Evolutionary conservation across 2,113 vertebrate species (phyloP).

Genomic region (Scalopus aquaticus): DNA sequence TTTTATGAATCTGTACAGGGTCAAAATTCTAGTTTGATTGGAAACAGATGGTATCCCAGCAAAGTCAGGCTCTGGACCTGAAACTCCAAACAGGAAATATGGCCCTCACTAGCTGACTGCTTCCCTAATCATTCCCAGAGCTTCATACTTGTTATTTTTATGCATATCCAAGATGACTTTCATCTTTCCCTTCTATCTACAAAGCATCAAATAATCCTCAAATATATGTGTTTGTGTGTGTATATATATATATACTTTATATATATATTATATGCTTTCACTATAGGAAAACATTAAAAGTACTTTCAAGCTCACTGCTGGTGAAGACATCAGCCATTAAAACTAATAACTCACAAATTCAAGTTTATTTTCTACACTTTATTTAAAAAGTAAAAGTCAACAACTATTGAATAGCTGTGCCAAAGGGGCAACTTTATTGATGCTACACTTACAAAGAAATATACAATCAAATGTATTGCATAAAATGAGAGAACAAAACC

Average conservation of each 20-base stretch:
- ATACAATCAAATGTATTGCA: background rate
- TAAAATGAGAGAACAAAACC: constrained; percentile 50
- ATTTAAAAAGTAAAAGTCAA: constrained; percentile 53
- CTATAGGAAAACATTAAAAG: constrained; percentile 46
- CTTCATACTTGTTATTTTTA: constrained; percentile 87
- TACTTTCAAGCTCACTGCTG: background rate
- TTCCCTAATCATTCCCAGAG: constrained; percentile 90
- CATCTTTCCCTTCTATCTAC: constrained; percentile 72
- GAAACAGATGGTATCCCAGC: constrained; percentile 93
- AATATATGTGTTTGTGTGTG: background rate
- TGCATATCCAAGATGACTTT: constrained; percentile 74
- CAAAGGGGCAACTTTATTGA: constrained; percentile 36
- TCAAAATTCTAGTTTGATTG: constrained; percentile 91
- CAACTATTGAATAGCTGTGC: constrained; percentile 1
- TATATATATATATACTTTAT: background rate
- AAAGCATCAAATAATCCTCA: constrained; percentile 75
- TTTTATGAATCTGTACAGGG: constrained; percentile 87
- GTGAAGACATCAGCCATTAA: background rate
- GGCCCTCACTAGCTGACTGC: constrained; percentile 87
- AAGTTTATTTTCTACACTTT: constrained; percentile 46
- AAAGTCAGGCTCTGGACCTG: constrained; percentile 89
- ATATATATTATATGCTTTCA: constrained; percentile 9
- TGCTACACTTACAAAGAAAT: constrained; percentile 34
- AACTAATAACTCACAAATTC: constrained; percentile 40
- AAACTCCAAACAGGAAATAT: constrained; percentile 93